Conservation (phyloP, 2,113 vertebrate genomes). For the Perccottus glenii region DNA sequence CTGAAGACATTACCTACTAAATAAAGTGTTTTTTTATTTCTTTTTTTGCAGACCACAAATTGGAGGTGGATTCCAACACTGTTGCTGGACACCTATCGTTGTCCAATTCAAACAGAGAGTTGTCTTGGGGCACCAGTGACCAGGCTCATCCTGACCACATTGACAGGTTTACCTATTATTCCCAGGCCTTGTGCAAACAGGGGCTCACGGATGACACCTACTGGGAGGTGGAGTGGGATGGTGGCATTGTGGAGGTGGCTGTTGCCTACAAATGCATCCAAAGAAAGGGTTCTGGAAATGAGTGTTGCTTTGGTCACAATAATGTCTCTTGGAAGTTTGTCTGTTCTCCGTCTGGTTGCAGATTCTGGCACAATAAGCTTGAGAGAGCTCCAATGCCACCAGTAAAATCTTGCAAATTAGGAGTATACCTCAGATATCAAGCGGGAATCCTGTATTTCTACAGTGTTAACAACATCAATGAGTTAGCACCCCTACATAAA, state of each 20-base stretch:
- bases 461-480: slow-evolving; percentile 64
- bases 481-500: slow-evolving; percentile 47
- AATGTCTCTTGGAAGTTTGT: slow-evolving; percentile 84
- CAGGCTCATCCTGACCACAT: slow-evolving; percentile 51
- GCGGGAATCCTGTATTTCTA: slow-evolving; percentile 82
- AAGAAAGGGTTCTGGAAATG: slow-evolving; percentile 56
- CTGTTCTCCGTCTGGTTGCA: slow-evolving; percentile 60
- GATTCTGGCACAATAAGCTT: slow-evolving; percentile 81
- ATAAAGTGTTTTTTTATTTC: not conserved
- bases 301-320: slow-evolving; percentile 81
- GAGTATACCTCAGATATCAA: slow-evolving; percentile 76
- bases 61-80: slow-evolving; percentile 64
- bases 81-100: slow-evolving; percentile 45
- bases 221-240: slow-evolving; percentile 72
- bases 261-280: slow-evolving; percentile 77
- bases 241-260: slow-evolving; percentile 76
- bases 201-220: slow-evolving; percentile 44
- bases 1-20: not conserved
- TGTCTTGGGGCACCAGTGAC: slow-evolving; percentile 20
- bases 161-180: slow-evolving; percentile 53
- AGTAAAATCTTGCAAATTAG: slow-evolving; percentile 62
- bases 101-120: slow-evolving; percentile 43
- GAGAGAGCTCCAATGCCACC: slow-evolving; percentile 59
- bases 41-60: not conserved
- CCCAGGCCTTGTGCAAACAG: slow-evolving; percentile 49